These are phyloP conservation scores for Epinephelus lanceolatus DNA, from an alignment of 2,113 vertebrate species.

Conservation along the genomic window DNA sequence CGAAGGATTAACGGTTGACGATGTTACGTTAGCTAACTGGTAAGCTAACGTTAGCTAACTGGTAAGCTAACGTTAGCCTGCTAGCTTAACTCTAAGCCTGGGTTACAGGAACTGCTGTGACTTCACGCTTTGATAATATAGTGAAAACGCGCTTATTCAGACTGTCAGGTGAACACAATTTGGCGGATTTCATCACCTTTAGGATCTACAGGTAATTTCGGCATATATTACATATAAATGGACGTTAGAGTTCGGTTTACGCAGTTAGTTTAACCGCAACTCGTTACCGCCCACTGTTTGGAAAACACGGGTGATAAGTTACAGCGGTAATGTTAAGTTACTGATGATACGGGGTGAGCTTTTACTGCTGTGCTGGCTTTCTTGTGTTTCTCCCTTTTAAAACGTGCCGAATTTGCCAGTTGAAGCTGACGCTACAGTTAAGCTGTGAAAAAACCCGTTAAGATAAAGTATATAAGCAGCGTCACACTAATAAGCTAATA, in stretches of 20 bases:
- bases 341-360: neutral
- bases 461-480: neutral
- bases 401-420: neutral
- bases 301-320: too few species aligned
- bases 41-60: neutral
- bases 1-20: neutral
- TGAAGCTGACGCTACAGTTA: fast-evolving
- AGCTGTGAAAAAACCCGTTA: fast-evolving
- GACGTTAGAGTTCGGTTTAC: neutral
- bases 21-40: neutral
- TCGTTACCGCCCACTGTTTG: neutral
- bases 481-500: neutral
- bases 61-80: neutral
- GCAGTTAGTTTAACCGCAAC: neutral
- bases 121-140: neutral
- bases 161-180: neutral
- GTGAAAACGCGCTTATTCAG: neutral
- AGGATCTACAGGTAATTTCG: neutral
- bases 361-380: neutral
- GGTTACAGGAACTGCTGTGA: too few species aligned
- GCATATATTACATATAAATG: fast-evolving
- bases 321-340: fast-evolving
- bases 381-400: neutral
- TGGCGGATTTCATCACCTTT: fast-evolving
- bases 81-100: neutral